Percentiles rank a stretch among this genome's conserved stretches.
These are phyloP conservation scores for Phyllostomus discolor DNA, from an alignment of 2,113 vertebrate genomes.

Conservation along the genomic window DNA sequence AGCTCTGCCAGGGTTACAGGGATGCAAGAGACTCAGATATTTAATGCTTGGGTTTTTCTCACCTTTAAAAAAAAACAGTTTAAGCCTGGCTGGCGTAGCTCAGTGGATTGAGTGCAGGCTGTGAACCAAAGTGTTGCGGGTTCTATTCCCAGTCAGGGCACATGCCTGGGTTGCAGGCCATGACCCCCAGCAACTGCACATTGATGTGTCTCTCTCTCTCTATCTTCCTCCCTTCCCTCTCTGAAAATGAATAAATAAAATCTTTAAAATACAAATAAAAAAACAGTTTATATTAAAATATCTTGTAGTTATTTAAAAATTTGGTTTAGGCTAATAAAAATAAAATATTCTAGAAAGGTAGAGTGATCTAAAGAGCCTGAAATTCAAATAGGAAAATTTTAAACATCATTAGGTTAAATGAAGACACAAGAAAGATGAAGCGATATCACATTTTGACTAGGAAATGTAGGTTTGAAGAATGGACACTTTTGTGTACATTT, in stretches of 20 bases:
- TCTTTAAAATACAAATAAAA: too few relatives aligned
- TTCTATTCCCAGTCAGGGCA: too few relatives aligned
- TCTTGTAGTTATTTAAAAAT: background rate
- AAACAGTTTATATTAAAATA: background rate
- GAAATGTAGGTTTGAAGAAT: background rate
- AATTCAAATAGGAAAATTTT: background rate
- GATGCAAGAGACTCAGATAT: background rate
- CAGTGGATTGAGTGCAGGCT: too few relatives aligned
- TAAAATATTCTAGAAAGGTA: background rate
- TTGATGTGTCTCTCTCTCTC: too few relatives aligned
- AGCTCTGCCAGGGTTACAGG: background rate
- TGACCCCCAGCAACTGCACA: too few relatives aligned
- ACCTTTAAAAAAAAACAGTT: too few relatives aligned
- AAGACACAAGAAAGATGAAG: background rate
- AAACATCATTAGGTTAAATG: background rate
- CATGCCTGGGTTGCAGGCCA: too few relatives aligned
- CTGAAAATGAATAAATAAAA: too few relatives aligned
- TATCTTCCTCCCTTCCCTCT: too few relatives aligned
- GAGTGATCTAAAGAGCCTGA: background rate
- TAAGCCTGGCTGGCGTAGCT: too few relatives aligned
- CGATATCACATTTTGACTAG: background rate
- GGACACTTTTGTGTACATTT: background rate
- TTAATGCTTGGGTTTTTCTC: background rate
- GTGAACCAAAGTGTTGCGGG: too few relatives aligned
- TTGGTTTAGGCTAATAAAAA: background rate